phyloP scores from a whole-genome alignment of 2,113 vertebrate species.

The Crocuta crocuta region DNA sequence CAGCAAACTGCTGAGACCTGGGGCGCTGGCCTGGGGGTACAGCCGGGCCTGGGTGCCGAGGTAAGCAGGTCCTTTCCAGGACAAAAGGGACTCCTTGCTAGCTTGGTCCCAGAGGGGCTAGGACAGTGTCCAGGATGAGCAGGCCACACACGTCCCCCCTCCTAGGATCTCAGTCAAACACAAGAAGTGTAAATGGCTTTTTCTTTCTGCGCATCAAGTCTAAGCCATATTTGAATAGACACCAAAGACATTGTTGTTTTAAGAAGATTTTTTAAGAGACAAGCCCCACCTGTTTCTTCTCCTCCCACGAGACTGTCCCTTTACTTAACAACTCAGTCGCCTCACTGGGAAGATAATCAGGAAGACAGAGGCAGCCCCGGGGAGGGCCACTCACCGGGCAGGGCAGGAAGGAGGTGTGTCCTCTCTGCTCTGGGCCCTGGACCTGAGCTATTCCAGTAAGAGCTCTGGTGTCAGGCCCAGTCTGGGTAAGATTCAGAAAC shows the following conservation, averaged over 20 bases:
- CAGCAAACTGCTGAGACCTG: not conserved
- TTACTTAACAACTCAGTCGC: not conserved
- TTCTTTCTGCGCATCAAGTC: not conserved
- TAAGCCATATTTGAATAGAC: not conserved
- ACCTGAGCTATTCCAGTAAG: no score
- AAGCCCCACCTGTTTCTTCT: conserved; percentile 27
- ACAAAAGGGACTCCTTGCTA: not conserved
- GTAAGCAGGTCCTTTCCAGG: not conserved
- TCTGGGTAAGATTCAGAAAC: not conserved
- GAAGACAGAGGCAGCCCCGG: not conserved
- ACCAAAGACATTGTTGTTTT: not conserved
- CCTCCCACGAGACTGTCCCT: rapidly evolving
- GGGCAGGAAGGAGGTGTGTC: not conserved
- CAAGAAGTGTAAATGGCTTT: not conserved
- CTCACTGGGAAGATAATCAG: not conserved
- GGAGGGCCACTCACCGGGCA: no score
- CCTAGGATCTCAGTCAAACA: not conserved
- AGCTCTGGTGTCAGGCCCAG: not conserved
- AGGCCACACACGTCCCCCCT: not conserved
- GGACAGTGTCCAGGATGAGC: not conserved
- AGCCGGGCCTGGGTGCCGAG: rapidly evolving
- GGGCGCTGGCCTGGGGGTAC: no score
- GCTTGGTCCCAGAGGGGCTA: rapidly evolving
- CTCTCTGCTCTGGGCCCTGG: not conserved
- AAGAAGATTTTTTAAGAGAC: conserved; percentile 27